Conservation (phyloP, 35 echinoderm and acorn worm species). For the Chiridota heheva region DNA sequence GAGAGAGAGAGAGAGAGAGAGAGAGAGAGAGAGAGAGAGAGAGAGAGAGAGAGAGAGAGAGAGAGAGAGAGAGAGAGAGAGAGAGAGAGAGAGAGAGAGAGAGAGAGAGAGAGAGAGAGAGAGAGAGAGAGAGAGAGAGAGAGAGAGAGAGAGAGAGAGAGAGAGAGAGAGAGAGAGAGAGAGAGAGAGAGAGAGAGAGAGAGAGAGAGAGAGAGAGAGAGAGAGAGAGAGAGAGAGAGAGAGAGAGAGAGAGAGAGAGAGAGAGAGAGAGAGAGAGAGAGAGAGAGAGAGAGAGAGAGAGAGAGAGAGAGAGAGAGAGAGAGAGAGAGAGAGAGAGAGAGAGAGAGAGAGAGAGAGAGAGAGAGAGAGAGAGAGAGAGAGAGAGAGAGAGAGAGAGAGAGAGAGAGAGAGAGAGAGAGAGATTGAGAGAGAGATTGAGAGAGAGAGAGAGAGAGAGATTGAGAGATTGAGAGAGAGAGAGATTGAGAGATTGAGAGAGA, state of each 20-base stretch:
- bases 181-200: conserved; percentile 7
- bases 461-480: too few relatives aligned
- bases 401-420: too few relatives aligned
- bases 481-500: too few relatives aligned
- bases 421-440: too few relatives aligned
- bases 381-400: conserved; percentile 7
- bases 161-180: conserved; percentile 7
- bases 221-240: not conserved
- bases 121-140: not conserved
- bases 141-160: not conserved
- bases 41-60: not conserved
- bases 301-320: not conserved
- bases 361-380: conserved; percentile 7
- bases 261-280: not conserved
- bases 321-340: not conserved
- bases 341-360: conserved; percentile 7
- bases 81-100: conserved; percentile 7
- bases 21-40: not conserved
- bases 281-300: not conserved
- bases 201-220: conserved; percentile 7
- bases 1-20: conserved; percentile 7
- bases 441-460: conserved; percentile 7
- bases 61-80: not conserved
- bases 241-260: not conserved
- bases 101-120: not conserved